These are phyloP conservation scores for Raja brachyura DNA, from an alignment of 2,113 vertebrate genomes.

Conservation along the genomic window DNA sequence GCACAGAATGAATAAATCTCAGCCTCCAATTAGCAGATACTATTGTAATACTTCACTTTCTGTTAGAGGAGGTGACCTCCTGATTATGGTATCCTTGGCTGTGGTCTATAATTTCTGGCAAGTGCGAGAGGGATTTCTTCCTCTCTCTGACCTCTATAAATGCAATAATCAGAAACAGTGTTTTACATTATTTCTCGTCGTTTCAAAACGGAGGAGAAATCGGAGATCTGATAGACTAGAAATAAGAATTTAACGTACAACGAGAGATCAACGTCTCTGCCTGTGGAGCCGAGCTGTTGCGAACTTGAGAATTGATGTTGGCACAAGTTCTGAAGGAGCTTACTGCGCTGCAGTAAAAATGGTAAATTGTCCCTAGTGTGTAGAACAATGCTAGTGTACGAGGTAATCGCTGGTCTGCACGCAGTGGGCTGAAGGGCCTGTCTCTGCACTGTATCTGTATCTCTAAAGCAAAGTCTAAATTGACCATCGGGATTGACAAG, in stretches of 20 bases:
- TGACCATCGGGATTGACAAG: no score
- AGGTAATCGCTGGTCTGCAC: no score
- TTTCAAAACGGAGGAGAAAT: not conserved
- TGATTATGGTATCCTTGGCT: not conserved
- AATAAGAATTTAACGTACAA: not conserved
- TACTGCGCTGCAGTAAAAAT: no score
- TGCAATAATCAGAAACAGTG: not conserved
- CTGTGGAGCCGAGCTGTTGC: no score
- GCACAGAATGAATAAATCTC: not conserved
- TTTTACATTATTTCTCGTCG: not conserved
- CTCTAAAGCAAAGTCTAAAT: no score
- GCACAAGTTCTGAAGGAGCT: not conserved
- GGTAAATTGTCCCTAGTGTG: no score
- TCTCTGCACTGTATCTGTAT: no score
- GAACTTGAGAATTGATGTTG: not conserved
- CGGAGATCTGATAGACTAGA: not conserved
- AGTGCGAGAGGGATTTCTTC: not conserved
- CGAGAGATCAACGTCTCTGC: not conserved
- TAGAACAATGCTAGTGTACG: no score
- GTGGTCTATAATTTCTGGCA: not conserved
- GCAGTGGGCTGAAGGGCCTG: no score
- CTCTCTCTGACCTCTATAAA: not conserved
- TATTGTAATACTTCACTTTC: not conserved
- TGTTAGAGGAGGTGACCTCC: not conserved
- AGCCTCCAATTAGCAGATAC: not conserved